Percentiles rank a stretch among this genome's conserved stretches.
Evolutionary conservation across 2,797 vertebrate species (phyloP).

Genomic region (Myotis pilosus): DNA sequence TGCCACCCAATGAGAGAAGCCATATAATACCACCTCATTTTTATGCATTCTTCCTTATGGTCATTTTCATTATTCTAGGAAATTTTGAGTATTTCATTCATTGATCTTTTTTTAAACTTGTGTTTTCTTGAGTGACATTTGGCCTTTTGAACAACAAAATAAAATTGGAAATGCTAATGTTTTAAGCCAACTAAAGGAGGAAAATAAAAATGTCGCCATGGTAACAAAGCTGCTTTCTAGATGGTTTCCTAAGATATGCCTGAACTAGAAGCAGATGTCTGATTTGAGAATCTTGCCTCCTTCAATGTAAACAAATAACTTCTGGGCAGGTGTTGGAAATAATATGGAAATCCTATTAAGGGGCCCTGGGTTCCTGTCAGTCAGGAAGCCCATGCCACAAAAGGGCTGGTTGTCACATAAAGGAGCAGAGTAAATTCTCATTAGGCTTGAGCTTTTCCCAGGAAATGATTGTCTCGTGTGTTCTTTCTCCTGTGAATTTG

Average conservation of each 20-base stretch:
- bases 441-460: conserved; percentile 89
- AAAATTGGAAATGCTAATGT: conserved; percentile 89
- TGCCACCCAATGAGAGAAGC: conserved; percentile 59
- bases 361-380: conserved; percentile 86
- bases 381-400: conserved; percentile 87
- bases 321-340: conserved; percentile 92
- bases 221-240: conserved; percentile 90
- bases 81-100: conserved; percentile 75
- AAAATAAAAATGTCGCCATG: conserved; percentile 90
- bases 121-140: conserved; percentile 83
- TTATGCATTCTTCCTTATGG: conserved; percentile 50
- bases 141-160: conserved; percentile 87
- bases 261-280: conserved; percentile 90
- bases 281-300: conserved; percentile 88
- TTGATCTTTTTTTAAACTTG: conserved; percentile 78
- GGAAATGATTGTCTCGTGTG: conserved; percentile 87
- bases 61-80: conserved; percentile 78
- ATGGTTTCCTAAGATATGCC: conserved; percentile 89
- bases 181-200: conserved; percentile 84
- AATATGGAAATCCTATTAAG: conserved; percentile 92
- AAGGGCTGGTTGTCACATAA: conserved; percentile 86
- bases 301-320: conserved; percentile 91
- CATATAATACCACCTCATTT: conserved; percentile 44
- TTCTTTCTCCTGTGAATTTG: conserved; percentile 85
- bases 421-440: conserved; percentile 86